Percentiles rank a stretch among this genome's conserved stretches.
Conservation (phyloP, 2,888 invertebrate species). For the Lepetodrilus schrolli region DNA sequence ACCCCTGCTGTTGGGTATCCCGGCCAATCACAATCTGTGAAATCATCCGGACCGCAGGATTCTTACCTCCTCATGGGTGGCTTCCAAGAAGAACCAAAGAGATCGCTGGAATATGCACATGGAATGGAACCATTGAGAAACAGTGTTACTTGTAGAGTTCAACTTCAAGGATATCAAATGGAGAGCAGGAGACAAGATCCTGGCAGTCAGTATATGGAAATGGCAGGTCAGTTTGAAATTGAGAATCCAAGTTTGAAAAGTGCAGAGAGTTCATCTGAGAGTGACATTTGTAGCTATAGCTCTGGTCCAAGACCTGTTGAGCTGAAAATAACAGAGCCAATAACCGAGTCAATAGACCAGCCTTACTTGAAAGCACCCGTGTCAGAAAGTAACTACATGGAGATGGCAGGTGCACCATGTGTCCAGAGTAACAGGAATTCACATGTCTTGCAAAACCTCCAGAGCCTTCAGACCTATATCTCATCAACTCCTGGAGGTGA, state of each 20-base stretch:
- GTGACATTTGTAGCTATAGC: constrained; percentile 10
- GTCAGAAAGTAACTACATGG: constrained; percentile 65
- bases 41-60: neutral
- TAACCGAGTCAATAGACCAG: constrained; percentile 38
- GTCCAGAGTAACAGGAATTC: constrained; percentile 49
- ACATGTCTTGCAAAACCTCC: constrained; percentile 46
- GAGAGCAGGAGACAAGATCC: neutral
- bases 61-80: constrained; percentile 27
- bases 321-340: constrained; percentile 20
- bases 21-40: neutral
- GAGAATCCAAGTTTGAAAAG: neutral
- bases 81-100: constrained; percentile 16
- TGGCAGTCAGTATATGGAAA: constrained; percentile 2
- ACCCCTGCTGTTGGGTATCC: neutral
- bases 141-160: neutral
- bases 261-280: constrained; percentile 1
- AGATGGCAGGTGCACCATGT: constrained; percentile 56
- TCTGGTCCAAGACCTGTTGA: constrained; percentile 8
- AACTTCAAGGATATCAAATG: neutral
- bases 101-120: neutral
- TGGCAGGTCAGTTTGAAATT: constrained; percentile 11
- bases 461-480: constrained; percentile 48
- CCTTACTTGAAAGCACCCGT: constrained; percentile 35
- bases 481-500: constrained; percentile 39
- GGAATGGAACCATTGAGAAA: neutral